Evolutionary conservation across 2,888 invertebrate species (phyloP).

Genomic region (Bhutanitis thaidina): DNA sequence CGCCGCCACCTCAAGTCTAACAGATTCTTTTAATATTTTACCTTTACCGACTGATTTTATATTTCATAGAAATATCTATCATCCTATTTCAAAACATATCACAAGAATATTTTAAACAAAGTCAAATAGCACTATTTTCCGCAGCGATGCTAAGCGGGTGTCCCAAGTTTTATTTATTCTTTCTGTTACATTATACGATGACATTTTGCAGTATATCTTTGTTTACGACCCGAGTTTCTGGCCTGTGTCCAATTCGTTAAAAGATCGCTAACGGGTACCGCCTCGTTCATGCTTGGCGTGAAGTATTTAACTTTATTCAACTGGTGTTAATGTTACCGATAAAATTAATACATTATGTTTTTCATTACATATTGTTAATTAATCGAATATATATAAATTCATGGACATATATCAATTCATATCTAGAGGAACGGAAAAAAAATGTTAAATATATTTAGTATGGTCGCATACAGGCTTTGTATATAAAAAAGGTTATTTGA

Average conservation of each 20-base stretch:
- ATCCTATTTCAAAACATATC: background rate
- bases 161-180: slow-evolving; percentile 4
- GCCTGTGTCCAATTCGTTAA: slow-evolving; percentile 16
- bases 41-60: too few relatives aligned
- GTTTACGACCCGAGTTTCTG: slow-evolving; percentile 17
- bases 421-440: too few relatives aligned
- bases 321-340: slow-evolving; percentile 3
- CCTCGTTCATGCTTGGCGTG: background rate
- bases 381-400: too few relatives aligned
- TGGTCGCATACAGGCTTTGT: too few relatives aligned
- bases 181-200: slow-evolving; percentile 6
- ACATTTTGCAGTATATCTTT: slow-evolving; percentile 16
- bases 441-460: too few relatives aligned
- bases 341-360: too few relatives aligned
- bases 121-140: background rate
- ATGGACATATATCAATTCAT: too few relatives aligned
- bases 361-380: too few relatives aligned
- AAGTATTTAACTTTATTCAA: slow-evolving; percentile 8
- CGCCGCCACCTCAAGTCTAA: too few relatives aligned
- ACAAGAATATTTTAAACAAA: background rate
- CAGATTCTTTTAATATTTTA: too few relatives aligned
- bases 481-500: too few relatives aligned
- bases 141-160: background rate
- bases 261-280: background rate
- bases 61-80: too few relatives aligned